Conservation (phyloP, 2,113 vertebrate species). For the Cepphus grylle region DNA sequence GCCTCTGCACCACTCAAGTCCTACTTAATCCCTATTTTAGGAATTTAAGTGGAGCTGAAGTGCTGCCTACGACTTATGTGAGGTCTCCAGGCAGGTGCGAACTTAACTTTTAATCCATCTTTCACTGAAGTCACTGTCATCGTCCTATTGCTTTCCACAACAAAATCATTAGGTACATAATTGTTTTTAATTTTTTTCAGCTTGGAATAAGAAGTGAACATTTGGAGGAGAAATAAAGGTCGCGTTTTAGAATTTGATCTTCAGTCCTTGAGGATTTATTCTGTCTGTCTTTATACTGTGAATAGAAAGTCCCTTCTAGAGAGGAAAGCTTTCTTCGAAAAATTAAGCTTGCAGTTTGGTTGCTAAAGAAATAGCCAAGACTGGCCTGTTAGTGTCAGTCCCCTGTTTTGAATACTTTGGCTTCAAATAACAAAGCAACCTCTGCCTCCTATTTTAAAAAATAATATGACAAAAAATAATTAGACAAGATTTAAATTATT, state of each 20-base stretch:
- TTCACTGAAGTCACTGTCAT: background rate
- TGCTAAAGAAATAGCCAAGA: conserved; percentile 1
- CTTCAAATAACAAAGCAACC: background rate
- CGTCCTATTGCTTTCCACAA: background rate
- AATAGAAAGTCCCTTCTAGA: background rate
- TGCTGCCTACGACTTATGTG: fast-evolving
- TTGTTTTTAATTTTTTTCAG: background rate
- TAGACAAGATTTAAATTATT: background rate
- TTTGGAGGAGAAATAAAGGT: background rate
- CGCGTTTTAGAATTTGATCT: background rate
- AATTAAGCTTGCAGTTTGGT: background rate
- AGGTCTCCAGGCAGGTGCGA: background rate
- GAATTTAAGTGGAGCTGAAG: background rate
- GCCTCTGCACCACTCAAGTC: background rate
- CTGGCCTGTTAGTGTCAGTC: background rate
- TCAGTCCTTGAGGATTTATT: background rate
- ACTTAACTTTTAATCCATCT: background rate
- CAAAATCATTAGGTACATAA: background rate
- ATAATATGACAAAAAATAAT: background rate
- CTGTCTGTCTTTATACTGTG: background rate
- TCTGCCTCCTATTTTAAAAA: background rate
- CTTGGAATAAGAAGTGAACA: background rate
- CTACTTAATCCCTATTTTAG: background rate
- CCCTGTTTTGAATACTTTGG: background rate
- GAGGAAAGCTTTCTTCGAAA: background rate